Conservation (phyloP, 2,113 vertebrate species). For the Sorex araneus region DNA sequence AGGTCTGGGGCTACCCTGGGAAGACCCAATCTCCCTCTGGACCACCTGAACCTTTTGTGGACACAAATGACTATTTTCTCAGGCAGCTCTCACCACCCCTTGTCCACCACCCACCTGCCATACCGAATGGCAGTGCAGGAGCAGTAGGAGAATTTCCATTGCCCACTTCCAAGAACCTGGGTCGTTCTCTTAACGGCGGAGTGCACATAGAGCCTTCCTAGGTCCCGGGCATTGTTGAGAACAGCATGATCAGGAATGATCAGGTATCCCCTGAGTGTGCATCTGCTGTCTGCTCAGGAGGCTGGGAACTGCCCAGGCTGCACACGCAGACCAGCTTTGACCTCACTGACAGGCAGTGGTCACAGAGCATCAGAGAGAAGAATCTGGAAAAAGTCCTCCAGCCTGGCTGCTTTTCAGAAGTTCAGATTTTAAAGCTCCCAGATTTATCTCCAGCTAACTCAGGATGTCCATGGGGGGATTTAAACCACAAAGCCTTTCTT, state of each 20-base stretch:
- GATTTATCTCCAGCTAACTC: background rate
- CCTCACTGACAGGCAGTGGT: background rate
- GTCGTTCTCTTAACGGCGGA: too few relatives aligned
- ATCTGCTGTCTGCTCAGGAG: too few relatives aligned
- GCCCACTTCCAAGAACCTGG: too few relatives aligned
- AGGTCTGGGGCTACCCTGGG: background rate
- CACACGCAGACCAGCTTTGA: background rate
- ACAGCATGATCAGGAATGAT: too few relatives aligned
- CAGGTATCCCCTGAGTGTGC: too few relatives aligned
- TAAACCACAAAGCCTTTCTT: background rate
- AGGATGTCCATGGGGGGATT: background rate
- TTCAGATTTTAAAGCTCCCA: too few relatives aligned
- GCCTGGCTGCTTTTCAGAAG: background rate
- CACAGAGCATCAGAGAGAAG: background rate
- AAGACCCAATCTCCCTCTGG: background rate
- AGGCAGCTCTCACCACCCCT: too few relatives aligned
- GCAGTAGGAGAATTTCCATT: fast-evolving
- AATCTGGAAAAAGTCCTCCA: fast-evolving
- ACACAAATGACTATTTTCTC: background rate
- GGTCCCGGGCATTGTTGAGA: too few relatives aligned
- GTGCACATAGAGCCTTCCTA: too few relatives aligned
- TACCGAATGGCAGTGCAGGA: too few relatives aligned
- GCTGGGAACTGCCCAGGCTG: too few relatives aligned
- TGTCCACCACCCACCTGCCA: background rate
- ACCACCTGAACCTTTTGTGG: too few relatives aligned